These are phyloP conservation scores for Eudyptes chrysolophus DNA, from an alignment of 2,113 vertebrate genomes.

Conservation along the genomic window DNA sequence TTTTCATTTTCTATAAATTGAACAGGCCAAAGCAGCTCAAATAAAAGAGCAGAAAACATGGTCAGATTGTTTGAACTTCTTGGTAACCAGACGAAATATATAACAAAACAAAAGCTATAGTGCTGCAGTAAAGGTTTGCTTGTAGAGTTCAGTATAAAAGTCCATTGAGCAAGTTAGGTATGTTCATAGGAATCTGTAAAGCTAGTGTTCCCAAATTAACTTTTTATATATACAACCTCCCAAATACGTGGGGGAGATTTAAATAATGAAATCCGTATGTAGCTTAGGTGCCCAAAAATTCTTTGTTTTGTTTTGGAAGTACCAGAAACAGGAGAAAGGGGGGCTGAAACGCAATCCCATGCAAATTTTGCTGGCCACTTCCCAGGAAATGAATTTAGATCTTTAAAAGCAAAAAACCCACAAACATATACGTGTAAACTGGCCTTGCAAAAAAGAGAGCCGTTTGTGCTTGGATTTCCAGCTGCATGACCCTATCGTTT, in stretches of 20 bases:
- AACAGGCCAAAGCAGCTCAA: neutral
- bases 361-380: neutral
- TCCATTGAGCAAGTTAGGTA: neutral
- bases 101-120: slow-evolving; percentile 19
- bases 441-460: neutral
- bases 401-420: neutral
- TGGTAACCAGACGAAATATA: neutral
- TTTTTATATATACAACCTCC: neutral
- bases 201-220: neutral
- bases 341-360: neutral
- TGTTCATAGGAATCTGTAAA: neutral
- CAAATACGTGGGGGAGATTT: neutral
- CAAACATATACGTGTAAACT: neutral
- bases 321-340: neutral
- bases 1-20: slow-evolving; percentile 70
- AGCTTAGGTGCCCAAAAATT: neutral
- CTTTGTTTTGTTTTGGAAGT: neutral
- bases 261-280: slow-evolving; percentile 2
- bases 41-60: slow-evolving; percentile 17
- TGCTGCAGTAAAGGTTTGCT: neutral
- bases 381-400: neutral
- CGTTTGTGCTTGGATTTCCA: slow-evolving; percentile 7
- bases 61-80: slow-evolving; percentile 12
- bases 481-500: neutral
- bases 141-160: neutral